phyloP scores from a whole-genome alignment of 2,113 vertebrate genomes.

The Micronisus gabar region DNA sequence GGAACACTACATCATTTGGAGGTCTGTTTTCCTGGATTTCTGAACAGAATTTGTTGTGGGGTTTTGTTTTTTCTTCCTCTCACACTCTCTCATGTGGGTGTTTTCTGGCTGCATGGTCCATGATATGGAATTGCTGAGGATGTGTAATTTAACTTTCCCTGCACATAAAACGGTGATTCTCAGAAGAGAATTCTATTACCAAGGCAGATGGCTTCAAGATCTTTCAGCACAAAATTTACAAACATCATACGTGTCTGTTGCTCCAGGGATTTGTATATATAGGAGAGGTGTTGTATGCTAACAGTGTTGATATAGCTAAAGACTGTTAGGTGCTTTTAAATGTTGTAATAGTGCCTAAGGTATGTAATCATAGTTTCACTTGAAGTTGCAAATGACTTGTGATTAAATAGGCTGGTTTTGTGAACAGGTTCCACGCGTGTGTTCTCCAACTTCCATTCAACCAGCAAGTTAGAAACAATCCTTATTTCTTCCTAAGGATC shows the following conservation, averaged over 20 bases:
- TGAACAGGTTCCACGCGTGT: constrained; percentile 87
- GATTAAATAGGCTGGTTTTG: neutral
- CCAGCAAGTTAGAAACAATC: constrained; percentile 81
- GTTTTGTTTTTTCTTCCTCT: neutral
- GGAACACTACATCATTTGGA: neutral
- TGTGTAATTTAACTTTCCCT: neutral
- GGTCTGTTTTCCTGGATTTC: neutral
- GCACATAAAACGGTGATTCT: neutral
- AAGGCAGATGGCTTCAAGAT: neutral
- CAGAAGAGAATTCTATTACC: neutral
- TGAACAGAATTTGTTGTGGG: neutral
- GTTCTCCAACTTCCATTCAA: constrained; percentile 84
- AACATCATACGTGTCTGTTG: neutral
- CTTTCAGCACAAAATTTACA: neutral
- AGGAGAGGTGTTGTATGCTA: neutral
- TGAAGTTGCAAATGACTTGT: neutral
- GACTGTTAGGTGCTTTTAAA: neutral
- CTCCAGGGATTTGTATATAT: neutral
- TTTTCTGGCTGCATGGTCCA: neutral
- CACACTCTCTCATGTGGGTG: neutral
- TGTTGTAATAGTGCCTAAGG: neutral
- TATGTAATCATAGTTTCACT: neutral
- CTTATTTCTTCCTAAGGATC: constrained; percentile 79
- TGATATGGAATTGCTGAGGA: neutral
- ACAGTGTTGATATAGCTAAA: neutral